Conservation (phyloP, 2,113 vertebrate genomes). For the Hassar affinis region DNA sequence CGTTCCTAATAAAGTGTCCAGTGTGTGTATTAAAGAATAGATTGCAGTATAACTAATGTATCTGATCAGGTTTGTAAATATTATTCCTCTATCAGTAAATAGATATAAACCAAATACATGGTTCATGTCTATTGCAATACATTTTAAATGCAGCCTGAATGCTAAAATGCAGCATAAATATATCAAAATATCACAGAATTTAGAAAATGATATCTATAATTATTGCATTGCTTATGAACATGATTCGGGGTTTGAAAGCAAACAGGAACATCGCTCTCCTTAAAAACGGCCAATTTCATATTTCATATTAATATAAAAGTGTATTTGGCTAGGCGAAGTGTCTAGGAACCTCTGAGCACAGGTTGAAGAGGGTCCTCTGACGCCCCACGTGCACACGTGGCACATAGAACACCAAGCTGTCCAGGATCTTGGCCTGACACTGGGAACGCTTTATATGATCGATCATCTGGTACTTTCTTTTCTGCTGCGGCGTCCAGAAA, state of each 20-base stretch:
- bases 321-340: background rate
- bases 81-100: background rate
- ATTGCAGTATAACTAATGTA: background rate
- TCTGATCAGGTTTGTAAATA: background rate
- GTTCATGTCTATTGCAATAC: background rate
- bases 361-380: constrained; percentile 64
- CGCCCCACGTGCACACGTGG: constrained; percentile 47
- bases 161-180: background rate
- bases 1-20: too few species aligned
- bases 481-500: constrained; percentile 79
- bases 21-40: background rate
- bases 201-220: background rate
- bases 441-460: constrained; percentile 63
- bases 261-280: background rate
- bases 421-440: constrained; percentile 59
- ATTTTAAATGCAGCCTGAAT: background rate
- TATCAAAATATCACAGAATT: background rate
- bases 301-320: background rate
- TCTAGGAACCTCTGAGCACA: constrained; percentile 68
- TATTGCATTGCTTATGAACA: background rate
- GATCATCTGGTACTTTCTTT: constrained; percentile 67
- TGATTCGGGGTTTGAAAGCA: background rate
- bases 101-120: background rate
- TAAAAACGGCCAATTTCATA: background rate
- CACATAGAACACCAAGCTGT: constrained; percentile 47